Evolutionary conservation across 37 sponge, comb jelly and placozoan genomes (phyloP).

Genomic region (Lycopodina hypogea): DNA sequence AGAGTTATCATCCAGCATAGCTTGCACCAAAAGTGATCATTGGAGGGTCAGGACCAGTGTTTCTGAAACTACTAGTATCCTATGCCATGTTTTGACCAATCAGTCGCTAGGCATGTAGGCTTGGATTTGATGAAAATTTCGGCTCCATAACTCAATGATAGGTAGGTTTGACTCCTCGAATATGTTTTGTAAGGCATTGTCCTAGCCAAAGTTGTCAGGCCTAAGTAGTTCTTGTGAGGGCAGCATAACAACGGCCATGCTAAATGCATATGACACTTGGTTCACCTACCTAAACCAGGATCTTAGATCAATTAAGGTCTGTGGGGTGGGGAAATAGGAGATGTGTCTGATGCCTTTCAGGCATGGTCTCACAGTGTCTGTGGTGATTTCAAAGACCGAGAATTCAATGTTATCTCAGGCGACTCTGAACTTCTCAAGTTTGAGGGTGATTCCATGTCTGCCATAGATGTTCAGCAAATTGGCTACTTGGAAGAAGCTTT

Average conservation of each 20-base stretch:
- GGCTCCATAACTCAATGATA: slow-evolving; percentile 18
- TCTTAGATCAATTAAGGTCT: slow-evolving; percentile 38
- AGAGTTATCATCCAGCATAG: slow-evolving; percentile 47
- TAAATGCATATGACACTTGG: slow-evolving; percentile 49
- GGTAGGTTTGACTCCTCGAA: slow-evolving; percentile 43
- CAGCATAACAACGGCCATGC: slow-evolving; percentile 42
- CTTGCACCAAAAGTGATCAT: slow-evolving; percentile 28
- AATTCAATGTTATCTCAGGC: slow-evolving; percentile 45
- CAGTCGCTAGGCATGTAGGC: slow-evolving; percentile 46
- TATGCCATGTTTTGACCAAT: slow-evolving; percentile 44
- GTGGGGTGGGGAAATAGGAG: slow-evolving; percentile 27
- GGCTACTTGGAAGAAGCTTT: slow-evolving; percentile 47
- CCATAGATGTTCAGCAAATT: slow-evolving; percentile 46
- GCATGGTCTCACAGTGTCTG: slow-evolving; percentile 47
- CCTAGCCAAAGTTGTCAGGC: slow-evolving; percentile 36
- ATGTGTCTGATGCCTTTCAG: slow-evolving; percentile 42
- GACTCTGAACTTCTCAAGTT: slow-evolving; percentile 39
- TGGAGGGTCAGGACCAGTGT: slow-evolving; percentile 39
- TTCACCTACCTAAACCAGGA: slow-evolving; percentile 49
- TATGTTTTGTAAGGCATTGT: slow-evolving; percentile 28
- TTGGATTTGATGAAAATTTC: slow-evolving; percentile 51
- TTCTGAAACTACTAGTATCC: slow-evolving; percentile 39
- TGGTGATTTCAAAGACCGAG: slow-evolving; percentile 51
- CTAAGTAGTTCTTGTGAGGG: slow-evolving; percentile 43
- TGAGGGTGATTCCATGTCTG: slow-evolving; percentile 46